Evolutionary conservation across 2,113 vertebrate genomes (phyloP).

Genomic region (Recurvirostra avosetta): DNA sequence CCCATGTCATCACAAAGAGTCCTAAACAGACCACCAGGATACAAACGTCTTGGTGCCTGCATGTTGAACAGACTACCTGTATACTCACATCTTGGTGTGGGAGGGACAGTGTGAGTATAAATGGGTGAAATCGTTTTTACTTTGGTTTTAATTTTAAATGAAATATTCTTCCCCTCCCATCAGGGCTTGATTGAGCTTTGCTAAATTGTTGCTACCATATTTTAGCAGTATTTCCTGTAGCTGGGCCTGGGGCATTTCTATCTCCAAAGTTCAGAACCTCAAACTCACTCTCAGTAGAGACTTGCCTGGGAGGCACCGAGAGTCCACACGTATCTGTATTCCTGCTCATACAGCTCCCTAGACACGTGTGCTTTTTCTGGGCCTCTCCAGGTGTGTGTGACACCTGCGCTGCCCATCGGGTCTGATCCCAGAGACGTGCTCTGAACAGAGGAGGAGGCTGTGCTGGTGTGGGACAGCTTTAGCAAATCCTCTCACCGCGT

Average conservation of each 20-base stretch:
- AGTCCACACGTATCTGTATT: not conserved
- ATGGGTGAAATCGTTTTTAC: not conserved
- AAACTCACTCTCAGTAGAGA: not conserved
- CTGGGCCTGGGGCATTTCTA: not conserved
- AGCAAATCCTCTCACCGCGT: not conserved
- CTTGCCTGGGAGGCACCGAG: not conserved
- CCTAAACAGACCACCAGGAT: not conserved
- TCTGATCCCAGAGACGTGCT: accelerated
- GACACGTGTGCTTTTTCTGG: accelerated
- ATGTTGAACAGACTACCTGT: not conserved
- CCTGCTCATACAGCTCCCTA: not conserved
- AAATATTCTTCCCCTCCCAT: not conserved
- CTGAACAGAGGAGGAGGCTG: not conserved
- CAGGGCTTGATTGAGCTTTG: not conserved
- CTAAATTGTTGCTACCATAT: not conserved
- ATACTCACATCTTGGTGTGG: not conserved
- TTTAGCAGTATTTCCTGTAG: not conserved
- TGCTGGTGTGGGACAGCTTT: not conserved
- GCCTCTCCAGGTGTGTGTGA: not conserved
- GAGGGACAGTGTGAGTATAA: not conserved
- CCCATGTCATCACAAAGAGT: not conserved
- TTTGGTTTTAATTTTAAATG: not conserved
- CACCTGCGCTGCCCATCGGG: not conserved
- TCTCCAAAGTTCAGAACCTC: not conserved
- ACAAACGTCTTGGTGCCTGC: not conserved